Conservation (phyloP, 1,140 invertebrate species). For the Trissolcus basalis region DNA sequence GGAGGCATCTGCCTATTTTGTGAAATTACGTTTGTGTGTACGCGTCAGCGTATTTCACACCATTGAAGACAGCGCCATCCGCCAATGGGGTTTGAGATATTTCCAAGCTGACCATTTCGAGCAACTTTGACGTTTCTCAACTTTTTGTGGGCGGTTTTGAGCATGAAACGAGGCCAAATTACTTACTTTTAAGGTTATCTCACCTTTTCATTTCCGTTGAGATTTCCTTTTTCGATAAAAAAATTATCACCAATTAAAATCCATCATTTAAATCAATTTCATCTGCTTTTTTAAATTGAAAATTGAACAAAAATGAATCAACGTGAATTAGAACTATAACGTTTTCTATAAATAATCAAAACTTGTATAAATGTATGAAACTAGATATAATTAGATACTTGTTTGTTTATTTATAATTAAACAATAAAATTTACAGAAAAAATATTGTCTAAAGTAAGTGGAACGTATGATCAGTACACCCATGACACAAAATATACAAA, state of each 20-base stretch:
- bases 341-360: conserved; percentile 1
- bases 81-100: conserved; percentile 51
- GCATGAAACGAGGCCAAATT: conserved; percentile 15
- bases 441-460: conserved; percentile 17
- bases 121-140: conserved; percentile 47
- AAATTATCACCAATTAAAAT: no score
- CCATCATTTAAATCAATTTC: no score
- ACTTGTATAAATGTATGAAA: conserved; percentile 8
- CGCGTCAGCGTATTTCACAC: conserved; percentile 25
- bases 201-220: conserved; percentile 1
- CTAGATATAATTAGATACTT: no score
- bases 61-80: conserved; percentile 16
- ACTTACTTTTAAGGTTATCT: conserved; percentile 21
- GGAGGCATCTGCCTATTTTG: conserved; percentile 13
- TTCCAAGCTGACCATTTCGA: conserved; percentile 52
- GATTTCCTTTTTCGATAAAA: background rate
- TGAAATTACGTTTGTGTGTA: conserved; percentile 14
- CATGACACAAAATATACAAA: conserved; percentile 44
- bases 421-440: conserved; percentile 23
- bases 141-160: conserved; percentile 53
- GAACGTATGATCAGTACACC: conserved; percentile 21
- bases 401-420: conserved; percentile 18
- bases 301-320: no score
- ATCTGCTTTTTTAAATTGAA: no score
- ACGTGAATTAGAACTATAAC: no score